Percentiles rank a stretch among this genome's conserved stretches.
phyloP scores from a whole-genome alignment of 2,113 vertebrate genomes.

The Mustela lutreola region DNA sequence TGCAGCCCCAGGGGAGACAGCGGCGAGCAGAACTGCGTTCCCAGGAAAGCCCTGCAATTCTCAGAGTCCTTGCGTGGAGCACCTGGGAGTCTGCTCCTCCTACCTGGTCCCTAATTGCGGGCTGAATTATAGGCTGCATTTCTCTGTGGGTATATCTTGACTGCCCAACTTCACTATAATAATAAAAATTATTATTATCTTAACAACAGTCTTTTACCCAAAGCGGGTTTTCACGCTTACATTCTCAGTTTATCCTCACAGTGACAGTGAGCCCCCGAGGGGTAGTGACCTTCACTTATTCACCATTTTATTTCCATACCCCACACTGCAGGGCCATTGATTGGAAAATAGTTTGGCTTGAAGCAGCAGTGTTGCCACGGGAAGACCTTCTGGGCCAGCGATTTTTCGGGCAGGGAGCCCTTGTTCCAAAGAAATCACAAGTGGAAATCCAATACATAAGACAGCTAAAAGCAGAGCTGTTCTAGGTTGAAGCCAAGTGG shows the following conservation, averaged over 20 bases:
- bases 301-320: background rate
- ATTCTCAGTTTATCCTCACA: constrained; percentile 31
- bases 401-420: background rate
- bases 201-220: background rate
- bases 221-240: constrained; percentile 21
- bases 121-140: constrained; percentile 27
- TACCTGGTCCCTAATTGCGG: constrained; percentile 38
- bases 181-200: background rate
- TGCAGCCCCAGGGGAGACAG: background rate
- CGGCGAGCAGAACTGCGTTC: rapidly evolving
- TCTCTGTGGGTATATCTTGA: constrained; percentile 37
- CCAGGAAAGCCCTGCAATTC: constrained; percentile 32
- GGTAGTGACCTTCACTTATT: background rate
- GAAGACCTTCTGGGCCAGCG: background rate
- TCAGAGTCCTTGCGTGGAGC: background rate
- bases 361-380: background rate
- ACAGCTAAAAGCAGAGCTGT: background rate
- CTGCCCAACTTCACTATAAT: background rate
- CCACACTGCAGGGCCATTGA: background rate
- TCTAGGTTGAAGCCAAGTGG: background rate
- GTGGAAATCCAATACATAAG: background rate
- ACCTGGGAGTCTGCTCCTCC: background rate
- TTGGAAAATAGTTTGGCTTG: background rate
- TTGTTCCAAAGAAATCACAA: constrained; percentile 32
- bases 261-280: background rate